Base-by-base conservation (phyloP, 2,797 vertebrate species). In the Ibycter americanus region DNA sequence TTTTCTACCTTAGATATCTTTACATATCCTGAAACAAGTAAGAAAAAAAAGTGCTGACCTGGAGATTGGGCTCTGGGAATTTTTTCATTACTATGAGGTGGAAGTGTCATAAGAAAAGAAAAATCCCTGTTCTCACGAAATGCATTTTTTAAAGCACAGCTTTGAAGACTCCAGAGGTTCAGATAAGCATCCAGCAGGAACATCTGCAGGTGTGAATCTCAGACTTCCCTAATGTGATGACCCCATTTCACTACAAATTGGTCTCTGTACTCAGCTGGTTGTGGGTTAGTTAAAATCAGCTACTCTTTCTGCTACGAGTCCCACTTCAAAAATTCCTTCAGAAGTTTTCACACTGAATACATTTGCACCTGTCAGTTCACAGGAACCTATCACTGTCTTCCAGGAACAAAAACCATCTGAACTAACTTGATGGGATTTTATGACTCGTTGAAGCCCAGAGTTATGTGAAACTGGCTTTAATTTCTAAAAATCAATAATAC, bases 401-500 rank as follows among this genome's bases (percentile, higher is more conserved):
- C 55, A 84, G 70, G 80, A 84, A 62, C 55, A 95, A 95, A 91
- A 92, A 46, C 3, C 29, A 65, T 42, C 58, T 70, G 86, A 96
- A 90, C 61, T 91, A 86, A 65, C 51, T 55, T 90, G 70, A 85
- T 90, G 63, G 81, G 58, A 61, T 84, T 96, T 90, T 84, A 79
- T 94, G 58, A 94, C 72, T 95, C 94, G 86, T 27, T 68, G 87
- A 96, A 92, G 65, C 80, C 58, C 56, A 40, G 36, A 88, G 88
- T 63, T 84, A 61, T 61, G 74, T 83, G 95, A 89, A 96, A 93
- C 70, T 73, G 51, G 61, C 88, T 95, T 96, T 96, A 93, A 94
- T 96, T 97, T 95, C 80, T 92, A 81, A 92, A 96, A 95, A 93
- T 96, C 95, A 91, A 87, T 95, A 93, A 59, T 52, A 66, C 15